phyloP scores from a whole-genome alignment of 53 echinoderm and acorn worm species.

The Arbacia lixula region DNA sequence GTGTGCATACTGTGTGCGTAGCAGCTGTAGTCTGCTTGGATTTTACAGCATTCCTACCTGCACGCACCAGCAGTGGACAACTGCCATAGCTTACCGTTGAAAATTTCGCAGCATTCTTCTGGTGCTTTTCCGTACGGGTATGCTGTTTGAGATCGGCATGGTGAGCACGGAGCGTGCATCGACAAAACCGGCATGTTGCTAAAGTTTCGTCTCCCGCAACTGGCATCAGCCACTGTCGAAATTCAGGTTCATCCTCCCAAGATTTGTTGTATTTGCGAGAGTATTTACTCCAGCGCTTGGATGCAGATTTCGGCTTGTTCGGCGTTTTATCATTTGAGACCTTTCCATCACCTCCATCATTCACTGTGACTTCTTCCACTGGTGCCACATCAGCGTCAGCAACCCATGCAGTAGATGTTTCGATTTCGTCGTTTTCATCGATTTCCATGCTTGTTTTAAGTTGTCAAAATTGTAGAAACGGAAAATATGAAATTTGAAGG shows the following conservation, averaged over 20 bases:
- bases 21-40: neutral
- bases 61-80: too few species aligned
- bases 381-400: neutral
- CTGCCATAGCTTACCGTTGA: slow-evolving; percentile 12
- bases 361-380: neutral
- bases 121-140: slow-evolving; percentile 41
- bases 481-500: neutral
- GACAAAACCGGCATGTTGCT: slow-evolving; percentile 48
- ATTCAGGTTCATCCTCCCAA: slow-evolving; percentile 18
- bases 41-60: neutral
- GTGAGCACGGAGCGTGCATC: slow-evolving; percentile 42
- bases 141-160: slow-evolving; percentile 42
- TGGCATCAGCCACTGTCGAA: slow-evolving; percentile 21
- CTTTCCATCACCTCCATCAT: slow-evolving; percentile 7
- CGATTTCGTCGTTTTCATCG: slow-evolving; percentile 28
- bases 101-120: slow-evolving; percentile 24
- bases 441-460: slow-evolving; percentile 25
- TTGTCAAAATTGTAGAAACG: neutral
- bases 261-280: neutral
- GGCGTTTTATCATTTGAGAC: slow-evolving; percentile 17
- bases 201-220: slow-evolving; percentile 24
- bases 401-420: slow-evolving; percentile 5
- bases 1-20: neutral
- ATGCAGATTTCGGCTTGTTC: slow-evolving; percentile 9
- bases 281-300: slow-evolving; percentile 34